Evolutionary conservation across 1,140 invertebrate species (phyloP), one percentile per base, ranked within the genome.

Genomic region (Sycophila sp.): DNA sequence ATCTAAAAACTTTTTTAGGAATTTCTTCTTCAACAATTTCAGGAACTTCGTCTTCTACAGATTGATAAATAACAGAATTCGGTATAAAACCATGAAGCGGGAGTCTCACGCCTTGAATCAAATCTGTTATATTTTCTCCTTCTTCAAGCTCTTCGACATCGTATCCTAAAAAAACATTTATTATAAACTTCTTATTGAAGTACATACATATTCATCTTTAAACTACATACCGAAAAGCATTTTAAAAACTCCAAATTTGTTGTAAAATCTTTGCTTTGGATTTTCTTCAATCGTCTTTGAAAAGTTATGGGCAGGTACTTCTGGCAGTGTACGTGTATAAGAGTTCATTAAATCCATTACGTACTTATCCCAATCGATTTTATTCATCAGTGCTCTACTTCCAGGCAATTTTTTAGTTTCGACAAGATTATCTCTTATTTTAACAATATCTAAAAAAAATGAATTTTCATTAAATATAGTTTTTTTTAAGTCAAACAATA

Each of bases 291-390:
- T 4, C 36, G 64, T 53, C 13, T 55, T 63, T 28, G 58, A 40
- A 65, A 76, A 66, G 34, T 75, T 19, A n/a, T 62, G 56, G 1
- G 24, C 24, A 0, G 69, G 63, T 66, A 17, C 17, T 71, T 51
- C 30, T 2, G 26, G 6, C 6, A n/a, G 0, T 5, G 15, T 30
- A n/a, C 24, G 56, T 10, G 42, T 28, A 19, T 62, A 19, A 53
- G 63, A 32, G 13, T 56, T 49, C 19, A 77, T 22, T 13, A 77
- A 45, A 42, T 77, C 63, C 10, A 66, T 38, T 0, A 78, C 47
- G 45, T 80, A 76, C 59, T 66, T 77, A 7, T 75, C 53, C 78
- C 78, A 80, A 10, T 69, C 67, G 0, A 74, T 53, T 6, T 28
- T 8, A 51, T 47, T 75, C 71, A 77, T 75, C 1, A 74, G 8